Evolutionary conservation across 1,140 invertebrate genomes (phyloP).

Genomic region (Anthonomus grandis): DNA sequence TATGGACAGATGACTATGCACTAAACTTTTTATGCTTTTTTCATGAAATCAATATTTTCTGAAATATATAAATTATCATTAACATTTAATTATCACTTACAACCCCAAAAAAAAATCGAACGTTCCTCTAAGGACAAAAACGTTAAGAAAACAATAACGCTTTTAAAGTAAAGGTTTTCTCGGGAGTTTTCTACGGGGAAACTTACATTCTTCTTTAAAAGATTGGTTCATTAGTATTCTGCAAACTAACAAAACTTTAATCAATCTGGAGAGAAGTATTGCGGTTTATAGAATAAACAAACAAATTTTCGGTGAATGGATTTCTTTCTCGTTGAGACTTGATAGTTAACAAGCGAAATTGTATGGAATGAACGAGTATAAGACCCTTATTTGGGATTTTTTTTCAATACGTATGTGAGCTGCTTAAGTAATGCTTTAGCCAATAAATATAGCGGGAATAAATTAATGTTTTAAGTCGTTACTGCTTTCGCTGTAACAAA

Average conservation of each 20-base stretch:
- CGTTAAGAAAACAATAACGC: slow-evolving; percentile 1
- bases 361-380: not conserved
- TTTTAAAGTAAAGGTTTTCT: slow-evolving; percentile 1
- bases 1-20: not conserved
- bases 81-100: no score
- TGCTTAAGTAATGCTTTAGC: no score
- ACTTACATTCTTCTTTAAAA: slow-evolving; percentile 8
- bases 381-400: no score
- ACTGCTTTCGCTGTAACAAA: no score
- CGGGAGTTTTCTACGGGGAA: not conserved
- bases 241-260: slow-evolving; percentile 15
- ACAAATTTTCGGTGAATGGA: slow-evolving; percentile 5
- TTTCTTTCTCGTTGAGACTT: slow-evolving; percentile 6
- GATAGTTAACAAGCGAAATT: not conserved
- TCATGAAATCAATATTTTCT: no score
- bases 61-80: no score
- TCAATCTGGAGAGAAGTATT: slow-evolving; percentile 15
- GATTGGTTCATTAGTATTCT: slow-evolving; percentile 18
- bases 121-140: not conserved
- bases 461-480: no score
- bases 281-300: slow-evolving; percentile 15
- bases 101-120: no score
- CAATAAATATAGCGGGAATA: no score
- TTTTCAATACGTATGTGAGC: no score
- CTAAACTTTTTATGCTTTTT: no score